These are phyloP conservation scores for Bilobella aurantiaca DNA, from an alignment of 1,140 invertebrate species.

Conservation along the genomic window DNA sequence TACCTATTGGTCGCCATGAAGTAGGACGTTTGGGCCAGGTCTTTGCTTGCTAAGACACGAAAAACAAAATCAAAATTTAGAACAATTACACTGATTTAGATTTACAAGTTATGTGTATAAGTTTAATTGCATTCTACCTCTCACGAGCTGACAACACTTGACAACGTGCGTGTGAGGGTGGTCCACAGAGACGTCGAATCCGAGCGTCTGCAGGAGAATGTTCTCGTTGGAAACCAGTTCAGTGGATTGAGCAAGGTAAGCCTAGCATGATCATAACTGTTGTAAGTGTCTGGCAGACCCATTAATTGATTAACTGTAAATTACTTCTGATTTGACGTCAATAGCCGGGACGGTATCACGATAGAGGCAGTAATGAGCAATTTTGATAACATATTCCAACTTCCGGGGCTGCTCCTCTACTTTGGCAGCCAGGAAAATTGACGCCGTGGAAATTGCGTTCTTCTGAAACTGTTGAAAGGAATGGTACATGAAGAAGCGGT, in stretches of 20 bases:
- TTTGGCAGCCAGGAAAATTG: conserved; percentile 91
- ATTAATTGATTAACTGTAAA: conserved; percentile 13
- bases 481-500: conserved; percentile 92
- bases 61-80: background rate
- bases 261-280: conserved; percentile 48
- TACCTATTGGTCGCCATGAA: conserved; percentile 95
- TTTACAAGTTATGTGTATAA: background rate
- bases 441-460: conserved; percentile 67
- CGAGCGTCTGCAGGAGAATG: conserved; percentile 85
- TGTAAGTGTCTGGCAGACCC: background rate
- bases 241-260: conserved; percentile 63
- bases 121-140: conserved; percentile 51
- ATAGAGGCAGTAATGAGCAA: conserved; percentile 68
- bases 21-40: conserved; percentile 92
- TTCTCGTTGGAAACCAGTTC: conserved; percentile 94
- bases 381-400: conserved; percentile 88
- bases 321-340: conserved; percentile 61
- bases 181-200: conserved; percentile 92
- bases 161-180: conserved; percentile 96
- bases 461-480: conserved; percentile 75
- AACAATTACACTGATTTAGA: too few species aligned
- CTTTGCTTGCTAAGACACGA: conserved; percentile 68
- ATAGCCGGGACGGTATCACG: conserved; percentile 46
- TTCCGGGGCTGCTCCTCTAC: conserved; percentile 94
- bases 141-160: conserved; percentile 82